Base-by-base conservation (phyloP, 2,113 vertebrate species). In the Uropsilus gracilis region DNA sequence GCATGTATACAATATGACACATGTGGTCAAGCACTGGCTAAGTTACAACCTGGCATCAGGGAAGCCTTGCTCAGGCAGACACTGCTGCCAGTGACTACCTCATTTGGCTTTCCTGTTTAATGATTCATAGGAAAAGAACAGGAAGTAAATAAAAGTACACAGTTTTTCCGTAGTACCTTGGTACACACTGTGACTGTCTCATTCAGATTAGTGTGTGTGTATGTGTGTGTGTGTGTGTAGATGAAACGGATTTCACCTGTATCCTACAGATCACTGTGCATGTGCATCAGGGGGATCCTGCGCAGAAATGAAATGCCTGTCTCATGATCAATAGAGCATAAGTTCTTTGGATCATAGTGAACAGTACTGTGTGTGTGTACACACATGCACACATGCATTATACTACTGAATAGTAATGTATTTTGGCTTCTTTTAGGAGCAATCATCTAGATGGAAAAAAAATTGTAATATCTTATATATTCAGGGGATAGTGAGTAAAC, bases 191-290 rank as follows among this genome's bases (percentile, higher is more conserved):
- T 59, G 44, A 20, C 28, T 32, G 11, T 3, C 50, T 46, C 28
- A 13, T 83, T 82, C 59, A 53, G 75, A 32, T 42, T 55, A 28
- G 4, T 69, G 1, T 39, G 20, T 2, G 14, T 32, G n/a, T 16
- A 55, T n/a, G n/a, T 78, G 0, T 55, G 22, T 50, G 4, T 69
- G 1, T 39, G 20, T 2, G 14, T 32, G n/a, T 16, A 55, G 30
- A 26, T 16, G 32, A 28, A 53, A 69, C 0, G 30, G 53, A 22
- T 89, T 3, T 2, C 28, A 5, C 24, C 0, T 1, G 0, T 44
- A 8, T 32, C n/a, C 14, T 64, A 12, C 1, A 88, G 5, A 13
- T 85, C 22, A 13, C 13, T 3, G 3, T 42, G 24, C 12, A 55
- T 55, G 53, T 22, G 18, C 20, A 22, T 5, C 53, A 53, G 6